Evolutionary conservation across 2,113 vertebrate species (phyloP).

Genomic region (Xiphophorus couchianus): DNA sequence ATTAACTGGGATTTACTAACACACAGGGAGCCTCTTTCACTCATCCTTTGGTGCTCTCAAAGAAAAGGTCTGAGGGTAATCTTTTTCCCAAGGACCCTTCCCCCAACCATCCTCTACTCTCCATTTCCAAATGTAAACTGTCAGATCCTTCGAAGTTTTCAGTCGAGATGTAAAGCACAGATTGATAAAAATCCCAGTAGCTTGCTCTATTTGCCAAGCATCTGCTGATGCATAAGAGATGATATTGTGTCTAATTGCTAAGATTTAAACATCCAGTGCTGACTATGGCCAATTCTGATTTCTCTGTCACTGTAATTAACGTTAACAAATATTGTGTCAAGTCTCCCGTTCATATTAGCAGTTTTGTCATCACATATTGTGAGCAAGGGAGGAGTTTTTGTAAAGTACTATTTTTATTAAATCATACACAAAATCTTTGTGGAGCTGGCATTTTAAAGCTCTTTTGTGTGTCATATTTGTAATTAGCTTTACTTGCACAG

Average conservation of each 20-base stretch:
- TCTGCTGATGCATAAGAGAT: conserved; percentile 26
- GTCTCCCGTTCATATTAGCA: too few relatives aligned
- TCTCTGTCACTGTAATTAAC: too few relatives aligned
- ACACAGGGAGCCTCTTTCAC: conserved; percentile 53
- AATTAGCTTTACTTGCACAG: too few relatives aligned
- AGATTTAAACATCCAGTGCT: neutral
- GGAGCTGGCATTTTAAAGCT: too few relatives aligned
- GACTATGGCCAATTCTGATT: neutral
- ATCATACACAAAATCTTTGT: too few relatives aligned
- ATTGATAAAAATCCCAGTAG: conserved; percentile 34
- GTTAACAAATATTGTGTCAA: too few relatives aligned
- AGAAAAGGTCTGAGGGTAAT: conserved; percentile 62
- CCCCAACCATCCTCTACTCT: neutral
- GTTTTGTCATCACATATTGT: too few relatives aligned
- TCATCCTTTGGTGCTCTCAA: conserved; percentile 29
- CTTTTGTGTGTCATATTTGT: too few relatives aligned
- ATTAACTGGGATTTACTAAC: conserved; percentile 80
- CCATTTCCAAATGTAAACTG: conserved; percentile 34
- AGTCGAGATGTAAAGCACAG: conserved; percentile 47
- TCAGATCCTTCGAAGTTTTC: conserved; percentile 40
- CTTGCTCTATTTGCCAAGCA: conserved; percentile 12
- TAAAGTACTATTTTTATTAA: too few relatives aligned
- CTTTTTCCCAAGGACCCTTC: conserved; percentile 44
- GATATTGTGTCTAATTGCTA: conserved; percentile 5
- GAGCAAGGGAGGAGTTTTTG: too few relatives aligned